These are phyloP conservation scores for Pica pica DNA, from an alignment of 2,113 vertebrate species.

Conservation along the genomic window DNA sequence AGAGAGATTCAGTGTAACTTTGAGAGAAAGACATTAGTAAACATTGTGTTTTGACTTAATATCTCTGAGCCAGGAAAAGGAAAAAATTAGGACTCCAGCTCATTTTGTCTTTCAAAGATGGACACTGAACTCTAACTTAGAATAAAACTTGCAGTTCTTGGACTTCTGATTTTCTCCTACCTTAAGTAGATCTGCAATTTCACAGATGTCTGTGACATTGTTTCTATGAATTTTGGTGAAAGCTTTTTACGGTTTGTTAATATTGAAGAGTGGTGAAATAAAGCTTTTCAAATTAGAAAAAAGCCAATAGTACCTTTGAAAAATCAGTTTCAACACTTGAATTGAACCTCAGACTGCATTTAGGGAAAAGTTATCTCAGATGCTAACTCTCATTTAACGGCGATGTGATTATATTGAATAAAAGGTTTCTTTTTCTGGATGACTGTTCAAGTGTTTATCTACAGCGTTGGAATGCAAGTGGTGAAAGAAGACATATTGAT, in stretches of 20 bases:
- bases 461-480: neutral
- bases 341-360: neutral
- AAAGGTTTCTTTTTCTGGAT: neutral
- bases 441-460: neutral
- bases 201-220: neutral
- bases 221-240: neutral
- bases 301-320: neutral
- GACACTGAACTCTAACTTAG: neutral
- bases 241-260: neutral
- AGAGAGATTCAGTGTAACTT: neutral
- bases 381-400: neutral
- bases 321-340: neutral
- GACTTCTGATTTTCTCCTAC: neutral
- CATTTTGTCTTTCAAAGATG: neutral
- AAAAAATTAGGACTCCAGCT: neutral
- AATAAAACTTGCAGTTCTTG: neutral
- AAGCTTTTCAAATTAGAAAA: neutral
- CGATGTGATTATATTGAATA: neutral
- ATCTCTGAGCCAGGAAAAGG: neutral
- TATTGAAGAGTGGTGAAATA: neutral
- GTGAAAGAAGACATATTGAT: neutral
- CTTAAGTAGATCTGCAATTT: neutral
- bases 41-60: neutral
- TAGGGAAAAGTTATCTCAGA: neutral
- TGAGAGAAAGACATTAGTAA: neutral